phyloP scores from a whole-genome alignment of 2,113 vertebrate genomes.

The Perccottus glenii region DNA sequence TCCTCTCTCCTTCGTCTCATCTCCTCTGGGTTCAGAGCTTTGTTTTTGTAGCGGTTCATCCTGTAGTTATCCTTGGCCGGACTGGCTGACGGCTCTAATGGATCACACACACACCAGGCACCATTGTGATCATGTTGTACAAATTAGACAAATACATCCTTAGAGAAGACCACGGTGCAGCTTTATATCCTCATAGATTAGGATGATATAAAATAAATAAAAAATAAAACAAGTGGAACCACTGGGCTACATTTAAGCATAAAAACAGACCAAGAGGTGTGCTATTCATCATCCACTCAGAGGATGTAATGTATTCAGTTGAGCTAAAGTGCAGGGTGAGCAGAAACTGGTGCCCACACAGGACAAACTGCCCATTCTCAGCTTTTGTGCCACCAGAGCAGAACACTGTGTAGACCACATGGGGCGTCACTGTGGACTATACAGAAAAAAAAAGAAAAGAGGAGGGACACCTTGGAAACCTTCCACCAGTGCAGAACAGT shows the following conservation, averaged over 20 bases:
- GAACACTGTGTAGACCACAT: conserved; percentile 32
- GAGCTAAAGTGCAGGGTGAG: conserved; percentile 62
- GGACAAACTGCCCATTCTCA: conserved; percentile 65
- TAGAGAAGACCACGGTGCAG: too few species aligned
- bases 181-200: too few species aligned
- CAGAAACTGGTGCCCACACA: conserved; percentile 56
- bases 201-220: too few species aligned
- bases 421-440: conserved; percentile 38
- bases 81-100: conserved; percentile 91
- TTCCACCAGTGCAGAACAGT: conserved; percentile 36
- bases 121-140: background rate
- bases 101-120: conserved; percentile 9
- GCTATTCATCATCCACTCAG: conserved; percentile 33
- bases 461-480: conserved; percentile 28
- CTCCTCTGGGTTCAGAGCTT: conserved; percentile 96
- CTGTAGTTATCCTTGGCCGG: conserved; percentile 94
- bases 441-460: conserved; percentile 12
- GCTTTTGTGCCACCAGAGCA: conserved; percentile 62
- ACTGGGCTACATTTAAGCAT: conserved; percentile 41
- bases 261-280: conserved; percentile 5
- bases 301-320: conserved; percentile 51
- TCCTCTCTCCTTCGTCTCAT: conserved; percentile 96
- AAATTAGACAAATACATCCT: background rate
- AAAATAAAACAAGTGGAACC: too few species aligned
- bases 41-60: conserved; percentile 99